phyloP scores from a whole-genome alignment of 2,797 vertebrate genomes.

The Cuniculus paca region DNA sequence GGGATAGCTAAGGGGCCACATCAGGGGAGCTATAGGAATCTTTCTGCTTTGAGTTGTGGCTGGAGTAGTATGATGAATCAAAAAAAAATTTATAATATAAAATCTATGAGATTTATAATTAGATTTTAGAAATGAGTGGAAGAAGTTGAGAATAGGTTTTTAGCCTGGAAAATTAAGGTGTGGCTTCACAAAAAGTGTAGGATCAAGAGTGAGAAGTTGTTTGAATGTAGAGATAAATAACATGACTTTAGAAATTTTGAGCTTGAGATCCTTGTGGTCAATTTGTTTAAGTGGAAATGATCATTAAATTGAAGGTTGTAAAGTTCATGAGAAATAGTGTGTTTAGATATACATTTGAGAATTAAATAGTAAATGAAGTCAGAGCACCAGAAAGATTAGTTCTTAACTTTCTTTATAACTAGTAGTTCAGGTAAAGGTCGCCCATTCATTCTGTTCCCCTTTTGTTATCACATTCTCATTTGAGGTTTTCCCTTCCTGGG shows the following conservation, averaged over 20 bases:
- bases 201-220: neutral
- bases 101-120: neutral
- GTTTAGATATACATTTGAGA: neutral
- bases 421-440: neutral
- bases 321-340: neutral
- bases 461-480: neutral
- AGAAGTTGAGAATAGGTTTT: neutral
- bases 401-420: neutral
- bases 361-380: neutral
- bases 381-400: neutral
- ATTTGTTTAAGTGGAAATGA: neutral
- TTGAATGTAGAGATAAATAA: neutral
- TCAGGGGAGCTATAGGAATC: neutral
- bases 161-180: neutral
- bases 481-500: neutral
- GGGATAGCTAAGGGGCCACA: neutral
- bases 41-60: slow-evolving; percentile 8
- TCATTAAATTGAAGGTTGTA: neutral
- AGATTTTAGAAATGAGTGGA: neutral
- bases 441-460: neutral
- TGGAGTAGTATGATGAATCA: neutral
- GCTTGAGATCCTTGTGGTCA: neutral
- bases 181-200: neutral
- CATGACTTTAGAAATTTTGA: neutral
- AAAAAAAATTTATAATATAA: neutral